Percentiles rank a stretch among this genome's conserved stretches.
Conservation (phyloP, 1,140 invertebrate genomes). For the Amyelois transitella region DNA sequence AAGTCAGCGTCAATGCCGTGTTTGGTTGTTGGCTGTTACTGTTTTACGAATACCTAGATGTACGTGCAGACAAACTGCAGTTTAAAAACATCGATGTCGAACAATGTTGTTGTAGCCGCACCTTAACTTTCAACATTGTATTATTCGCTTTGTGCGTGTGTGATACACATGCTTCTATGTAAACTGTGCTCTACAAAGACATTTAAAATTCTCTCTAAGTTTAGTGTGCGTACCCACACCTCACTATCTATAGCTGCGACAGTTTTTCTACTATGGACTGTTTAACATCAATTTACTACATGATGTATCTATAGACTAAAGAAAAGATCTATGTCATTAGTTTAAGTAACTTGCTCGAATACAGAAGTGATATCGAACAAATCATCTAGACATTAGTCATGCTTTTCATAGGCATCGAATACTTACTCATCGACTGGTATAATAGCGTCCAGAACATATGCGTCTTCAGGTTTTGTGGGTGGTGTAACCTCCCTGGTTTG, state of each 20-base stretch:
- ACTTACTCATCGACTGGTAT: conserved; percentile 90
- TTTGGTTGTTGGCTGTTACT: no score
- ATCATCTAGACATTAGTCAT: background rate
- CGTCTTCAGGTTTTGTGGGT: conserved; percentile 76
- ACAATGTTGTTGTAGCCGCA: no score
- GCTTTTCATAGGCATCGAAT: background rate
- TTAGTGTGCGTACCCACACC: background rate
- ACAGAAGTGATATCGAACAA: background rate
- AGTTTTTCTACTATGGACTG: background rate
- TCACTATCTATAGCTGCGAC: background rate
- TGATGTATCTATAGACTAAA: background rate
- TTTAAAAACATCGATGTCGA: no score
- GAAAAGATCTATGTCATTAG: background rate
- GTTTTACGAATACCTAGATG: no score
- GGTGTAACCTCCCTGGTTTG: conserved; percentile 75
- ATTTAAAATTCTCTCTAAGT: background rate
- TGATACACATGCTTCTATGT: conserved; percentile 17
- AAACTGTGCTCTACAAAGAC: conserved; percentile 14
- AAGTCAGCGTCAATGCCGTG: no score
- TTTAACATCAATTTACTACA: background rate
- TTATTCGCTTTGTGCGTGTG: conserved; percentile 4
- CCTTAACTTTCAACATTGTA: background rate
- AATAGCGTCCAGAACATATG: conserved; percentile 85
- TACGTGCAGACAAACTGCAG: no score
- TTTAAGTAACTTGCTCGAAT: background rate